Percentiles rank a stretch among this genome's conserved stretches.
phyloP scores from a whole-genome alignment of 2,888 invertebrate species.

The Rugalucina vietnamica region DNA sequence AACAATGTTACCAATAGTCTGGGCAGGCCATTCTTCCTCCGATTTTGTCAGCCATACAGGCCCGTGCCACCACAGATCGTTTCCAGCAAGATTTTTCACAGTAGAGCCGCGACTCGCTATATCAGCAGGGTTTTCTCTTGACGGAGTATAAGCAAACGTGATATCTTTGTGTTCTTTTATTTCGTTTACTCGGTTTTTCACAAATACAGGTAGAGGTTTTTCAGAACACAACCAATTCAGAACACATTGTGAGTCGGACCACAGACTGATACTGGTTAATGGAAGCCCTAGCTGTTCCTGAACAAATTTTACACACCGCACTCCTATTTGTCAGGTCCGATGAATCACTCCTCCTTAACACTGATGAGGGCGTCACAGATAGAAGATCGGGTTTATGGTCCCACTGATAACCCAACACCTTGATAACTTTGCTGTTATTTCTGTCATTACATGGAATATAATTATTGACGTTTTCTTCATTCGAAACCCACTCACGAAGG shows the following conservation, averaged over 20 bases:
- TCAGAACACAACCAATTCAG: background rate
- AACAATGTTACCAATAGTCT: background rate
- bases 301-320: conserved; percentile 1
- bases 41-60: background rate
- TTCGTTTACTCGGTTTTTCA: background rate
- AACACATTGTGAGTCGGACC: conserved; percentile 12
- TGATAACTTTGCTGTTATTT: background rate
- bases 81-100: background rate
- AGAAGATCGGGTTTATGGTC: background rate
- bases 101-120: background rate
- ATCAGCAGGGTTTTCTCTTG: conserved; percentile 7
- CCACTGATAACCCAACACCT: conserved; percentile 28
- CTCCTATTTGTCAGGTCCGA: background rate
- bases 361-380: background rate
- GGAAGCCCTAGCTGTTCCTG: background rate
- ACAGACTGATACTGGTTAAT: background rate
- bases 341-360: background rate
- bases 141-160: background rate
- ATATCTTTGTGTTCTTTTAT: background rate
- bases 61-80: conserved; percentile 5
- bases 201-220: background rate
- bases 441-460: background rate
- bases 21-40: background rate
- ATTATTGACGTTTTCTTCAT: background rate
- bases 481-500: conserved; percentile 25